Percentiles rank a stretch among this genome's conserved stretches.
These are phyloP conservation scores for Microctonus aethiopoides DNA, from an alignment of 2,888 invertebrate species.

Conservation along the genomic window DNA sequence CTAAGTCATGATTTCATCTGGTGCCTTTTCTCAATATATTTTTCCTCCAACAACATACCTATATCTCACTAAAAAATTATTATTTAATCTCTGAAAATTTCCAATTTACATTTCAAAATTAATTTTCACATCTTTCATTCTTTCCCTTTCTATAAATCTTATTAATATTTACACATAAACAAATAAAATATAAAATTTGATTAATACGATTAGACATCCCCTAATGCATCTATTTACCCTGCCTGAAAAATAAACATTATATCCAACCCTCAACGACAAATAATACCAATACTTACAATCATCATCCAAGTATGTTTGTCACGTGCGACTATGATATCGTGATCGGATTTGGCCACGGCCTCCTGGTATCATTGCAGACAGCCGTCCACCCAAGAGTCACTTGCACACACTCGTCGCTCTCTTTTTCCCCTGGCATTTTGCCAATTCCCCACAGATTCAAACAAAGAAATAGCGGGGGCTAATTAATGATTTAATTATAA, in stretches of 20 bases:
- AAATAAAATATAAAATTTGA: not conserved
- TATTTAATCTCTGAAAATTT: constrained; percentile 13
- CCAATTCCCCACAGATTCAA: constrained; percentile 38
- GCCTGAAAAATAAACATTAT: not conserved
- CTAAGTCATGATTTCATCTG: not conserved
- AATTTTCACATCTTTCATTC: no score
- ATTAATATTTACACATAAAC: not conserved
- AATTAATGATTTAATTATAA: constrained; percentile 64
- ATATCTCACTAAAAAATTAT: not conserved
- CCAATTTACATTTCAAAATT: not conserved
- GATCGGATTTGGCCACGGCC: constrained; percentile 29
- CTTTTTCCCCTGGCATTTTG: constrained; percentile 36
- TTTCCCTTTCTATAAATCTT: no score
- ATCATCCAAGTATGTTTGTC: constrained; percentile 19
- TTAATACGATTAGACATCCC: not conserved
- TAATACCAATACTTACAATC: not conserved
- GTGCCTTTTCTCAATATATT: no score
- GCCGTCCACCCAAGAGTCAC: constrained; percentile 8
- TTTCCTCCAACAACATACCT: no score
- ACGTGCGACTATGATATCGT: constrained; percentile 31
- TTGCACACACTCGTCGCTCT: constrained; percentile 18
- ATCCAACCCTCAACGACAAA: not conserved
- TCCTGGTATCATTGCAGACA: constrained; percentile 21
- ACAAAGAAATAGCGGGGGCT: constrained; percentile 47
- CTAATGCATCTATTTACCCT: not conserved